Base-by-base conservation (phyloP, 92 coral and sea anemone genomes). In the Hydrozoanthus gracilis region DNA sequence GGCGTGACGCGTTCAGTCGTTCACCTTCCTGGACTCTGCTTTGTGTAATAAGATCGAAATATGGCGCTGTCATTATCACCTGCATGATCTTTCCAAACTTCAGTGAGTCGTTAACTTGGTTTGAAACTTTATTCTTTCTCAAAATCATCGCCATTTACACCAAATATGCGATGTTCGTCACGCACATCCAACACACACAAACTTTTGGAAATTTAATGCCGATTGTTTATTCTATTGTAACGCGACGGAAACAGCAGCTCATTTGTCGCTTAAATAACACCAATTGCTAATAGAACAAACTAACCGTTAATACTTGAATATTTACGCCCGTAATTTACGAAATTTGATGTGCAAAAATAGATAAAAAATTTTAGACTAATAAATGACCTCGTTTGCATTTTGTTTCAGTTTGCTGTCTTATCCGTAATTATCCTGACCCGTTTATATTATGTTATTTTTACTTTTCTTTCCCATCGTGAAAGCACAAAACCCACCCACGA, bases 401-500 rank as follows among this genome's bases (percentile, higher is more conserved):
- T 62, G 44, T 65, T 80, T 58, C 62, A 17, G 11, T 65, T 7
- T 8, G 44, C 17, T 16, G 18, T 35, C 18, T 50, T 11, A 49
- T 4, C 7, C 58, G 5, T 48, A 5, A 27, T 27, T 9, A 16
- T 47, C 14, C 3, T 49, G 10, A 64, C 65, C 49, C 16, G 13
- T 48, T 45, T 48, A 20, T 79, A 9, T 5, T n/a, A 50, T 58
- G 60, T 14, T 45, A 65, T 65, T 80, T 15, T 27, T 6, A 47
- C 7, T 17, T 48, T 66, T 65, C 50, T 14, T 52, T 51, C 15
- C 39, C 45, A 51, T 51, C 50, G n/a, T 62, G 46, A 8, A 8
- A 51, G 13, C 9, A 35, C 17, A 44, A 54, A 48, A 8, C 16
- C 85, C 85, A 60, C 85, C 85, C 85, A 49, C 74, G 5, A 51